Conservation (phyloP, 1,140 invertebrate genomes). For the Drosophila obscura region DNA sequence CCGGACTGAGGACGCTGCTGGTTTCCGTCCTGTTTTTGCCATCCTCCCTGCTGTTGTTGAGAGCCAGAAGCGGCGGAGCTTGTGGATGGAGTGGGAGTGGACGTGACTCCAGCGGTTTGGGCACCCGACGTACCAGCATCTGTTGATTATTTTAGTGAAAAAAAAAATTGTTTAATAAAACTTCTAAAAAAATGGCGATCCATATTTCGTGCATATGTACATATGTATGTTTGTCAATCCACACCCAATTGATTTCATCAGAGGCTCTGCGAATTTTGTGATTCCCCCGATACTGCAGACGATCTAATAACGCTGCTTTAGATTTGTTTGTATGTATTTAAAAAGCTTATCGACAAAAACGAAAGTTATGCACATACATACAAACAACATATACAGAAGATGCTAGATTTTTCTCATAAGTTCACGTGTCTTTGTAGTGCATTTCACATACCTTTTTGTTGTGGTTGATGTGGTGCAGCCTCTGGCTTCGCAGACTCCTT, state of each 20-base stretch:
- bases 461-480: conserved; percentile 20
- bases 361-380: neutral
- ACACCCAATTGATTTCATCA: too few relatives aligned
- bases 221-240: too few relatives aligned
- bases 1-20: conserved; percentile 5
- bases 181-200: too few relatives aligned
- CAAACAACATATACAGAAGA: neutral
- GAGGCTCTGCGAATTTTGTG: too few relatives aligned
- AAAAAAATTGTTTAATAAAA: too few relatives aligned
- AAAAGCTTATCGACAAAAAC: too few relatives aligned
- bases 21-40: conserved; percentile 9
- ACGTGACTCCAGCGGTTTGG: neutral
- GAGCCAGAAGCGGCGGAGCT: conserved; percentile 2
- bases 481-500: conserved; percentile 8
- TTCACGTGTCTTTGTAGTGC: neutral
- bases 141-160: too few relatives aligned
- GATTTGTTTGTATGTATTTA: neutral
- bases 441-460: conserved; percentile 24
- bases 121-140: too few relatives aligned
- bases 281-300: too few relatives aligned
- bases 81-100: conserved; percentile 4
- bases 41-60: conserved; percentile 23
- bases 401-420: neutral
- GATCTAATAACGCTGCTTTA: neutral
- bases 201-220: too few relatives aligned